Evolutionary conservation across 2,797 vertebrate genomes (phyloP), one percentile per base, ranked within the genome.

Genomic region (Pseudomugil tenellus): DNA sequence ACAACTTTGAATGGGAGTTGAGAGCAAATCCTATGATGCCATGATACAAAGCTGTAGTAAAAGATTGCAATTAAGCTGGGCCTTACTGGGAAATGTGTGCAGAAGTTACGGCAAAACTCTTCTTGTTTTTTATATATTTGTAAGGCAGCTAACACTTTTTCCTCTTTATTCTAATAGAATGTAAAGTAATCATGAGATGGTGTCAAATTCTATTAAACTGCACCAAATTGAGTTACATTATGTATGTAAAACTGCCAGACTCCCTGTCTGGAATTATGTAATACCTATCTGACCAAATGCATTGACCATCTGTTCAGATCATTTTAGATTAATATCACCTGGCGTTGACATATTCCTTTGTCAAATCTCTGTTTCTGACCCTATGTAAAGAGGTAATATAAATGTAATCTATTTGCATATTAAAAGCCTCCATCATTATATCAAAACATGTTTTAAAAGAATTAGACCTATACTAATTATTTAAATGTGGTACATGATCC

Each of bases 381-480:
- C 35, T 26, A 32, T 4, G 16, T 32, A 48, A 13, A 32, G 28
- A n/a, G 41, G 11, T 69, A 13, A 26, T 34, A 16, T 1, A 46
- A n/a, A 28, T 69, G n/a, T 35, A 3, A 25, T 53, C 23, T 14
- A 0, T 28, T 23, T 26, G 11, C 14, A 10, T 29, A 31, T 29
- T 48, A 32, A 62, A 60, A 26, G 6, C 19, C 12, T 0, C 35
- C 3, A 35, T 25, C 1, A 19, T 34, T 21, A 16, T 34, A 55
- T 39, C 32, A 51, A 41, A 67, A 56, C 9, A 28, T 13, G 4
- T 1, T 59, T 49, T 23, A 25, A 32, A 41, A 28, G 3, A 51
- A 67, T 2, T 21, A 66, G 17, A 46, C 16, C 2, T 63, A 58
- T 37, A 48, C 57, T 63, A 37, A 63, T 68, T 63, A 32, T 39